Conservation (phyloP, 1,140 invertebrate species). For the Solenopsis fugax region DNA sequence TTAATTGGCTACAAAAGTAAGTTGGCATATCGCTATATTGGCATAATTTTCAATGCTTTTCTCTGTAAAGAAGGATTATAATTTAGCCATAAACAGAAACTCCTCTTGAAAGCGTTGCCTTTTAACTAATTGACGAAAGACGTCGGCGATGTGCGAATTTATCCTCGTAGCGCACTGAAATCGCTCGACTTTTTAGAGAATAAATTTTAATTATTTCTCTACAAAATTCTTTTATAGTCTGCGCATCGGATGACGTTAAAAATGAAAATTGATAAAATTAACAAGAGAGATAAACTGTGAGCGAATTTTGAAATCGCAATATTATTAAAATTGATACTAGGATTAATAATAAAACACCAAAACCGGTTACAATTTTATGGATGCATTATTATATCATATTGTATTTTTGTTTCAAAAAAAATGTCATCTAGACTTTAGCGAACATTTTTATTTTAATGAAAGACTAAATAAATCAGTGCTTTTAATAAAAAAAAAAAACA, state of each 20-base stretch:
- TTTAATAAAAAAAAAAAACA: neutral
- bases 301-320: neutral
- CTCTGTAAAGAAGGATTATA: neutral
- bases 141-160: constrained; percentile 2
- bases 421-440: neutral
- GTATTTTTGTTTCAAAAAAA: neutral
- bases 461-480: neutral
- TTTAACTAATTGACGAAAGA: constrained; percentile 25
- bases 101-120: neutral
- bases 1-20: constrained; percentile 35
- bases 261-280: neutral
- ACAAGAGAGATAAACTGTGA: neutral
- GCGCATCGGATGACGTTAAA: neutral
- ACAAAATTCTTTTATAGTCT: neutral
- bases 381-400: neutral
- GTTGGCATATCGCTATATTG: neutral
- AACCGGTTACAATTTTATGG: neutral
- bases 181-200: neutral
- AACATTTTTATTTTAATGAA: neutral
- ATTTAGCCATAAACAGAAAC: constrained; percentile 29
- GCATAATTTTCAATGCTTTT: constrained; percentile 13
- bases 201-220: constrained; percentile 34
- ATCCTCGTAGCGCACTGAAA: neutral
- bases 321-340: neutral
- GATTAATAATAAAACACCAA: neutral